Evolutionary conservation across 2,113 vertebrate species (phyloP).

Genomic region (Myiozetetes cayanensis): DNA sequence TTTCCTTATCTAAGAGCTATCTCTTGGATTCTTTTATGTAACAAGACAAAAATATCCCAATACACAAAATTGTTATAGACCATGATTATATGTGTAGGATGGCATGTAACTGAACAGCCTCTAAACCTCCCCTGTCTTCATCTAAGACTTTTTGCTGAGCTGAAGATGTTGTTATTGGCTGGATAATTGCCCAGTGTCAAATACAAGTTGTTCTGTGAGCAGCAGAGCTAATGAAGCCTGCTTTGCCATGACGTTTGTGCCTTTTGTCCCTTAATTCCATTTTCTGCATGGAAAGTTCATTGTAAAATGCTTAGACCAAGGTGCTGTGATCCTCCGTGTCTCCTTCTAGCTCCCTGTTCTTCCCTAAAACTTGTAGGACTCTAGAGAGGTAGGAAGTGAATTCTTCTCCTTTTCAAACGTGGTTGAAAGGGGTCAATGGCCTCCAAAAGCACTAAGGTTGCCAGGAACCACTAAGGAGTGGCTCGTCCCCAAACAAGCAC

Average conservation of each 20-base stretch:
- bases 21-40: background rate
- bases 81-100: rapidly evolving
- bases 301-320: background rate
- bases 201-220: background rate
- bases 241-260: background rate
- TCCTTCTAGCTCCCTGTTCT: background rate
- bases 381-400: background rate
- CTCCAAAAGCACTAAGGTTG: background rate
- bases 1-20: background rate
- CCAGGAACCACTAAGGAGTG: background rate
- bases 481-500: background rate
- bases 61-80: background rate
- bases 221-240: background rate
- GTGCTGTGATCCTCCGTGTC: background rate
- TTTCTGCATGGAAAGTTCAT: background rate
- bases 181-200: background rate
- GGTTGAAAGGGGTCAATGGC: background rate
- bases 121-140: background rate
- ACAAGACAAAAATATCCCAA: background rate
- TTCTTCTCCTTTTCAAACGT: background rate
- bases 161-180: background rate
- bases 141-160: background rate
- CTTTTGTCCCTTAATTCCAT: background rate
- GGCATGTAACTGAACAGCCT: background rate
- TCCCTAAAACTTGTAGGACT: background rate